Evolutionary conservation across 2,113 vertebrate species (phyloP).

Genomic region (Bambusicola thoracicus): DNA sequence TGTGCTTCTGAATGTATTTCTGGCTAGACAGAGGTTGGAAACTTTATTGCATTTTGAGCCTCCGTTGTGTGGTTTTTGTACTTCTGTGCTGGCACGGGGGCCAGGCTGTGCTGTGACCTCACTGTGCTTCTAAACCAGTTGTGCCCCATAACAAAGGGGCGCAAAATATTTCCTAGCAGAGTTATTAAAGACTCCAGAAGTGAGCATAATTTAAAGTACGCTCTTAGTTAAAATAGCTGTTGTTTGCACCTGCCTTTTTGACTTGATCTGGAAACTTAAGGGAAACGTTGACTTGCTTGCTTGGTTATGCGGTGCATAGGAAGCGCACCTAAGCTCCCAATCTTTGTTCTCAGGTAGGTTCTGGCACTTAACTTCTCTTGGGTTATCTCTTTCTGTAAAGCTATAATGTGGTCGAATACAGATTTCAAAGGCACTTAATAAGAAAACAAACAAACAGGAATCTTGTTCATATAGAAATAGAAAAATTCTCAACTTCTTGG

Average conservation of each 20-base stretch:
- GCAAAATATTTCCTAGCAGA: not conserved
- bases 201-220: not conserved
- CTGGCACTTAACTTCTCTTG: not conserved
- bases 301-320: not conserved
- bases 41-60: not conserved
- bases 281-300: not conserved
- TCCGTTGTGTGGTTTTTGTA: not conserved
- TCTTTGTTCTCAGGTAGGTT: not conserved
- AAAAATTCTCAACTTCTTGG: not conserved
- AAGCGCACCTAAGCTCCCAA: fast-evolving
- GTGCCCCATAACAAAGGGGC: not conserved
- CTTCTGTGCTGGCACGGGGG: not conserved
- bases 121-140: not conserved
- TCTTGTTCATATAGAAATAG: not conserved
- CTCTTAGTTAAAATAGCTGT: not conserved
- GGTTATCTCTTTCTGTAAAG: not conserved
- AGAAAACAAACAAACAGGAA: not conserved
- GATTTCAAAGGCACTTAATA: not conserved
- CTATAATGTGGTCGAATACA: not conserved
- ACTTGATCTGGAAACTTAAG: not conserved
- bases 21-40: not conserved
- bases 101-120: not conserved
- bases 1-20: not conserved
- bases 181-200: not conserved
- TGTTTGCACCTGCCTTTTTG: not conserved